Base-by-base conservation (phyloP, 1,140 invertebrate genomes). In the Ips typographus region DNA sequence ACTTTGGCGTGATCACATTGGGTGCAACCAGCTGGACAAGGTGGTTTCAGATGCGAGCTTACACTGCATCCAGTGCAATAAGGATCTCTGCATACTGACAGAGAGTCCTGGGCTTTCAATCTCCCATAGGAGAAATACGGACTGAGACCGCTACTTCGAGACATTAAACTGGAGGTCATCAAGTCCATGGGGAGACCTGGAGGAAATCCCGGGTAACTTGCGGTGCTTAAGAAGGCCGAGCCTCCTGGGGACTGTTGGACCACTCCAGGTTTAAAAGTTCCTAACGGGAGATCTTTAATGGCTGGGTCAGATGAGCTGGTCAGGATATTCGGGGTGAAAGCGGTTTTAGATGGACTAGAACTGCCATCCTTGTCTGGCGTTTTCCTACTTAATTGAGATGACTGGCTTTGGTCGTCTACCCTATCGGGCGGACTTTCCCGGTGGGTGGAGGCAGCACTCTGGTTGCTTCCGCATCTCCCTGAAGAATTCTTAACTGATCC, bases 41-140 rank as follows among this genome's bases (percentile, higher is more conserved):
- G 84, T 0, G 81, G 79, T 72, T 87, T 87, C 59, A 90, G 82
- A 78, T 94, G 93, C 57, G 93, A 88, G 79, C 90, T 94, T 61
- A 94, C 82, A 68, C 94, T 92, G 79, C 94, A 96, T 52, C 93
- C 93, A 0, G 91, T 94, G 79, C 94, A 96, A 76, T 94, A 96
- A 1, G 94, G 94, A 80, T 96, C 94, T 47, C 94, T 84, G 79
- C 94, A 96, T 4, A 94, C 88, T 5, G 90, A 88, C 22, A 89
- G 73, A 58, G 84, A 78, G 5, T 81, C 76, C 42, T 82, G 76
- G 1, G 85, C 86, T 78, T 91, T 91, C 82, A 91, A 84, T 64
- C 89, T 83, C 2, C 88, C 88, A 74, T 92, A 92, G 43, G 86
- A 86, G 39, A 91, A 79, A 79, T 91, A 92, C 0, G 90, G 89